Evolutionary conservation across 2,113 vertebrate species (phyloP).

Genomic region (Fulmarus glacialis): DNA sequence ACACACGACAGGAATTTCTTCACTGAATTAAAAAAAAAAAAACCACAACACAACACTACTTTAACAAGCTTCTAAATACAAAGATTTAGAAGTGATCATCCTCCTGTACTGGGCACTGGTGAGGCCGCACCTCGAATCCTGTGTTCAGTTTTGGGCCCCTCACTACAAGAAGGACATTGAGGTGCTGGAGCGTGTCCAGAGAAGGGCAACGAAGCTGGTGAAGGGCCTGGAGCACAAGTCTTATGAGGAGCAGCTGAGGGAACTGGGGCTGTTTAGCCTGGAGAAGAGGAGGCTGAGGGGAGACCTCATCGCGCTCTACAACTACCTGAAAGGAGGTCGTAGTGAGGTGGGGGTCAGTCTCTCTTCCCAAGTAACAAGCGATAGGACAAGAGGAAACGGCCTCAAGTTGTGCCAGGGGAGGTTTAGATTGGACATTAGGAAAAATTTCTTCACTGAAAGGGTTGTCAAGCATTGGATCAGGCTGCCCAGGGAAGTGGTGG

Average conservation of each 20-base stretch:
- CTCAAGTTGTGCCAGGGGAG: neutral
- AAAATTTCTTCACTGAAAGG: neutral
- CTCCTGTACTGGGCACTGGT: neutral
- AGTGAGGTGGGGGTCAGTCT: rapidly evolving
- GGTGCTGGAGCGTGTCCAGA: neutral
- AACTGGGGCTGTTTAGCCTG: neutral
- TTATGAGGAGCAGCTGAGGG: neutral
- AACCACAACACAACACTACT: neutral
- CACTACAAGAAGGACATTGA: neutral
- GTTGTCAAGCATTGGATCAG: neutral
- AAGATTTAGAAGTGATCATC: neutral
- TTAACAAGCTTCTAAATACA: neutral
- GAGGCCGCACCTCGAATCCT: rapidly evolving
- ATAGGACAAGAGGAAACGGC: neutral
- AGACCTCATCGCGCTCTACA: neutral
- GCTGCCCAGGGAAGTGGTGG: neutral
- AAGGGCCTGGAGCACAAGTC: neutral
- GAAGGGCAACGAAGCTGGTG: neutral
- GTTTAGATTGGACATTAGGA: neutral
- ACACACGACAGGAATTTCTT: neutral
- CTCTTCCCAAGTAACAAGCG: rapidly evolving
- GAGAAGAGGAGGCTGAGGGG: neutral
- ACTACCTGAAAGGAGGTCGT: neutral
- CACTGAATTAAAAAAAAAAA: neutral
- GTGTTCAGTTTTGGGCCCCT: too few species aligned